Percentiles rank a stretch among this genome's conserved stretches.
These are phyloP conservation scores for Callinectes sapidus DNA, from an alignment of 2,888 invertebrate species.

Conservation along the genomic window DNA sequence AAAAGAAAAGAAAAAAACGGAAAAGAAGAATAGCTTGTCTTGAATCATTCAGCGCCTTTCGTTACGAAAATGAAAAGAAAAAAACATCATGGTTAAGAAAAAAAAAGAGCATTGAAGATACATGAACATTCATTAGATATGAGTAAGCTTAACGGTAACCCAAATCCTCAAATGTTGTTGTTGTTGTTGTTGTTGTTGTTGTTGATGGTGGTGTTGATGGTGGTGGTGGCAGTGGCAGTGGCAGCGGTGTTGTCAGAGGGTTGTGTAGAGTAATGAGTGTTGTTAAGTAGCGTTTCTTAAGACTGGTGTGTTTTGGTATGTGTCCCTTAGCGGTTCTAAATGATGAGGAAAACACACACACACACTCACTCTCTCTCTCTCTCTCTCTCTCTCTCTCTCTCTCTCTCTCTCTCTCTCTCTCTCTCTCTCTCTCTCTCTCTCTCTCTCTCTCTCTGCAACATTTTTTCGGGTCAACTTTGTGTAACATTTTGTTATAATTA, in stretches of 20 bases:
- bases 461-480: background rate
- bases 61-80: too few relatives aligned
- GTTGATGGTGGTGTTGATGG: background rate
- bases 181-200: background rate
- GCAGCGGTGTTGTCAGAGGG: background rate
- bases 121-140: too few relatives aligned
- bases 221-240: background rate
- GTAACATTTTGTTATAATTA: background rate
- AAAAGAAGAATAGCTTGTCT: too few relatives aligned
- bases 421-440: slow-evolving; percentile 3
- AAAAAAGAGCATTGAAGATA: too few relatives aligned
- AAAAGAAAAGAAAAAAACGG: too few relatives aligned
- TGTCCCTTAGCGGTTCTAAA: background rate
- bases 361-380: slow-evolving; percentile 18
- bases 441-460: background rate
- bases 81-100: too few relatives aligned
- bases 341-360: slow-evolving; percentile 13
- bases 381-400: slow-evolving; percentile 13
- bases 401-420: slow-evolving; percentile 31
- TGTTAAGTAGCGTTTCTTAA: background rate
- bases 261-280: background rate
- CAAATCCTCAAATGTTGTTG: too few relatives aligned
- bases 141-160: too few relatives aligned
- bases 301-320: background rate
- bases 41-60: too few relatives aligned